Evolutionary conservation across 2,797 vertebrate species (phyloP).

Genomic region (Adrianichthys oophorus): DNA sequence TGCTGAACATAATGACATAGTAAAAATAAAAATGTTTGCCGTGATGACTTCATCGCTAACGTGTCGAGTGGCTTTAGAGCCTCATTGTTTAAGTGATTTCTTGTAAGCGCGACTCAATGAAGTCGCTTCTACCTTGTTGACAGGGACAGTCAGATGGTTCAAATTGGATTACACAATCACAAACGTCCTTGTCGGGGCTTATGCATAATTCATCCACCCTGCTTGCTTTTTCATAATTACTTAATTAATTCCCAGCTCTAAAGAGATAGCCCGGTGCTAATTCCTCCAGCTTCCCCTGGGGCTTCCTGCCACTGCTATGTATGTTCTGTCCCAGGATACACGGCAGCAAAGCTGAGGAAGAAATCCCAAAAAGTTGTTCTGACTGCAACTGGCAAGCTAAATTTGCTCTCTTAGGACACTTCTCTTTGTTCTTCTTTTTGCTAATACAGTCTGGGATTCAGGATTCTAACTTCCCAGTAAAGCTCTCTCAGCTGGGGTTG

Average conservation of each 20-base stretch:
- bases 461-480: conserved; percentile 46
- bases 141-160: conserved; percentile 53
- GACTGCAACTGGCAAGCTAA: conserved; percentile 64
- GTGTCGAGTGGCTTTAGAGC: conserved; percentile 29
- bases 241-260: conserved; percentile 83
- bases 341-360: conserved; percentile 52
- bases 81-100: conserved; percentile 18
- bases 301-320: conserved; percentile 53
- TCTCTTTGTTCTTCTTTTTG: conserved; percentile 40
- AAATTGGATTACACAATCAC: conserved; percentile 83
- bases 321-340: conserved; percentile 68
- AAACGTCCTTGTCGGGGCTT: conserved; percentile 78
- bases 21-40: conserved; percentile 41
- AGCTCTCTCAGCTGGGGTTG: conserved; percentile 56
- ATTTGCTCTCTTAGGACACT: conserved; percentile 51
- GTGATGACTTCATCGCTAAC: conserved; percentile 40
- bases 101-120: conserved; percentile 3
- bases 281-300: conserved; percentile 62
- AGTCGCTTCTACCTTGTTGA: conserved; percentile 60
- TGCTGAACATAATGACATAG: conserved; percentile 74
- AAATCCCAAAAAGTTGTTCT: conserved; percentile 38
- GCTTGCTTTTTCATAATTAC: conserved; percentile 79
- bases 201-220: conserved; percentile 79
- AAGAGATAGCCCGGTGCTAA: conserved; percentile 73
- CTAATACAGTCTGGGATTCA: conserved; percentile 46